A percentile compares a stretch with the other conserved stretches of the same genome.
These are phyloP conservation scores for Oncorhynchus gorbuscha DNA, from an alignment of 2,113 vertebrate genomes.

Conservation along the genomic window DNA sequence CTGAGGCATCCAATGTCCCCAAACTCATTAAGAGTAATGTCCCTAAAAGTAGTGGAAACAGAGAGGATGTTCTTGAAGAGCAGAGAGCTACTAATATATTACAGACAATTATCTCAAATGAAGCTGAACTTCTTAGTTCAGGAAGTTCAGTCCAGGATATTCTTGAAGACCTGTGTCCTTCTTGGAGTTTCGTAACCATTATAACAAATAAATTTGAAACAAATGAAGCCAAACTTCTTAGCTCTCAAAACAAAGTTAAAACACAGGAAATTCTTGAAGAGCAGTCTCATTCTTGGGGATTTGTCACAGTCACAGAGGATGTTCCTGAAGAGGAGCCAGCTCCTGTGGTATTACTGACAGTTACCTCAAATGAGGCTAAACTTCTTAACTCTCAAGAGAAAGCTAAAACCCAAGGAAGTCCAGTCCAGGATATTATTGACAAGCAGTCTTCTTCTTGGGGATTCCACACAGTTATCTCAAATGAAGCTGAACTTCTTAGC, in stretches of 20 bases:
- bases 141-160: neutral
- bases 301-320: too few relatives aligned
- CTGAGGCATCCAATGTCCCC: conserved; percentile 9
- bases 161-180: conserved; percentile 10
- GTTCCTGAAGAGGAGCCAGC: too few relatives aligned
- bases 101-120: too few relatives aligned
- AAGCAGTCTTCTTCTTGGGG: conserved; percentile 42
- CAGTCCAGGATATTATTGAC: neutral
- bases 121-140: too few relatives aligned
- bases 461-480: conserved; percentile 20
- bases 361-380: too few relatives aligned
- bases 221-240: conserved; percentile 43
- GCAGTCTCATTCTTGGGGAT: too few relatives aligned
- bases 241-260: conserved; percentile 80
- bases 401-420: too few relatives aligned
- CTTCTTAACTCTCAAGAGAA: too few relatives aligned
- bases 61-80: neutral
- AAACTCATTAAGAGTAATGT: neutral
- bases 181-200: conserved; percentile 35
- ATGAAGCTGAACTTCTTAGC: conserved; percentile 73
- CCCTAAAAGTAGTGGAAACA: conserved; percentile 17
- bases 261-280: too few relatives aligned
- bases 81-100: too few relatives aligned
- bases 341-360: too few relatives aligned
- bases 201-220: conserved; percentile 66